phyloP scores from a whole-genome alignment of 2,113 vertebrate species.

The Perccottus glenii region DNA sequence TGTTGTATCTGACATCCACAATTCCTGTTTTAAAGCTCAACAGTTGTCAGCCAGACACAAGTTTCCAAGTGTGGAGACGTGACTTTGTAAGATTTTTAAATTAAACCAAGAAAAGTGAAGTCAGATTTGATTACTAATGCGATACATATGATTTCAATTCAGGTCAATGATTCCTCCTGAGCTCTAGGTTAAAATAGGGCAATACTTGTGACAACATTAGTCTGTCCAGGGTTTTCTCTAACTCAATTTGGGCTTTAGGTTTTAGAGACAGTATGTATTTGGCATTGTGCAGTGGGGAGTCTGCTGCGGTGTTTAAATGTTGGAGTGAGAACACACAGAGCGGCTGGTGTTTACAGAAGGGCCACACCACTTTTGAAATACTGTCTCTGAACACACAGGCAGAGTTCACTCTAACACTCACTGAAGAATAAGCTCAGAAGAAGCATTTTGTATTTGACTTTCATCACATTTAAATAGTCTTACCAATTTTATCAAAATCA shows the following conservation, averaged over 20 bases:
- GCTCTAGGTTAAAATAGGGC: constrained; percentile 33
- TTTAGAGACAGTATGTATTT: constrained; percentile 48
- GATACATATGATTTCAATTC: constrained; percentile 2
- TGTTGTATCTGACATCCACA: neutral
- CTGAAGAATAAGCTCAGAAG: constrained; percentile 13
- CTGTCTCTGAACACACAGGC: constrained; percentile 52
- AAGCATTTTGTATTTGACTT: neutral
- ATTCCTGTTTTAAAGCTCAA: constrained; percentile 32
- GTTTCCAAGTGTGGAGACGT: constrained; percentile 25
- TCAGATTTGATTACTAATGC: constrained; percentile 18
- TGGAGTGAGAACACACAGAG: constrained; percentile 70
- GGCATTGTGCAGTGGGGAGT: constrained; percentile 47
- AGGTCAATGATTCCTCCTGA: constrained; percentile 39
- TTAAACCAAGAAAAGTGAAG: constrained; percentile 38
- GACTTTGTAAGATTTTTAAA: constrained; percentile 46
- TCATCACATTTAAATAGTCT: too few relatives aligned
- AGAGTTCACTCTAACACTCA: constrained; percentile 25
- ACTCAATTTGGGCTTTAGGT: constrained; percentile 16
- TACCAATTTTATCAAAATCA: too few relatives aligned
- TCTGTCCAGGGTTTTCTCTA: constrained; percentile 28
- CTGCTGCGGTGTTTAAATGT: constrained; percentile 60
- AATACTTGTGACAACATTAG: constrained; percentile 53
- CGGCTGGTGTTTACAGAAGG: constrained; percentile 64
- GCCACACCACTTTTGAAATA: constrained; percentile 64
- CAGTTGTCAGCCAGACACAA: constrained; percentile 25